Base-by-base conservation (phyloP, 1,140 invertebrate species). In the Oncopodura yosiiana region DNA sequence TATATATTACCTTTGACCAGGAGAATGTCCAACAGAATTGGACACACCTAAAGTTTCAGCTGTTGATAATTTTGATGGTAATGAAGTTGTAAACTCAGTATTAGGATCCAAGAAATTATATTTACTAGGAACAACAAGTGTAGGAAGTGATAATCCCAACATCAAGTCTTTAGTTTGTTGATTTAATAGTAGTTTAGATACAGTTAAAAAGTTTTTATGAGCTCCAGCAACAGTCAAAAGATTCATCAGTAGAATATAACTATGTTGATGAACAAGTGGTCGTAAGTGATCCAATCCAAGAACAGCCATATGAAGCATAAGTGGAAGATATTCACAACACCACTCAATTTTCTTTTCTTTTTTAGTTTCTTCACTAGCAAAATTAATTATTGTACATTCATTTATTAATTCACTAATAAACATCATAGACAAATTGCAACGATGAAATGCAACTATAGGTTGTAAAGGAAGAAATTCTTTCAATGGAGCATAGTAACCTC, bases 381-480 rank as follows among this genome's bases (percentile, higher is more conserved):
- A n/a, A n/a, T 14, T 41, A 21, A 63, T 46, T 8, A 41, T 46
- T 1, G 49, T 36, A 5, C 61, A 58, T 43, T 63, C 61, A 23
- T 57, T 77, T 0, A 99, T 85, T 24, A 99, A 81, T 68, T 99
- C 95, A 18, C 86, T 88, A 4, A 99, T 73, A 39, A 99, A 73
- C 86, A 98, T 96, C 1, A 99, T 84, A 0, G 94, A 92, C 37
- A 99, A 85, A 71, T 97, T 96, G 68, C 92, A 97, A 65, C 93
- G 82, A 71, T 97, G 93, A 69, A 97, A 97, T 26, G 89, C 87
- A 61, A 86, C 88, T 41, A 94, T 88, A 1, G 91, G 89, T 62
- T 92, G 84, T 62, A 93, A 87, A 0, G 94, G 93, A 36, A 99
- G 70, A 68, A 93, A 93, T 67, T 95, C 87, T 12, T 89, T 93